These are phyloP conservation scores for Chunga burmeisteri DNA, from an alignment of 2,113 vertebrate genomes.

Conservation along the genomic window DNA sequence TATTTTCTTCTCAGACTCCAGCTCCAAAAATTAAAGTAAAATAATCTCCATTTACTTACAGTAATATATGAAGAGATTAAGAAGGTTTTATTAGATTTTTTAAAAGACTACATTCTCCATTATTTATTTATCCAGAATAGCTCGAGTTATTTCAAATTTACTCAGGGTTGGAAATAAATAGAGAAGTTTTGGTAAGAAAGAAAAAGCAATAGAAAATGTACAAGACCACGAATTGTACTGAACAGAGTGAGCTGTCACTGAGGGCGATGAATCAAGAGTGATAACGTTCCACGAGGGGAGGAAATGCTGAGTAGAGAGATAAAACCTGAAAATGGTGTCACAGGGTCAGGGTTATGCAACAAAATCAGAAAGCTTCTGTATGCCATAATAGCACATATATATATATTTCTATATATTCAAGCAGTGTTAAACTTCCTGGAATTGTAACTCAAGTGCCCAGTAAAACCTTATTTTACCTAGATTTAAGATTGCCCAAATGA, in stretches of 20 bases:
- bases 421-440: not conserved
- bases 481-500: not conserved
- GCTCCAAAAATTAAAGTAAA: conserved; percentile 11
- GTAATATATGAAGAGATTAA: conserved; percentile 2
- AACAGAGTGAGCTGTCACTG: conserved; percentile 6
- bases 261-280: not conserved
- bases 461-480: not conserved
- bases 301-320: conserved; percentile 4
- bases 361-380: not conserved
- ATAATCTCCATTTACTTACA: conserved; percentile 6
- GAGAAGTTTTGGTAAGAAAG: not conserved
- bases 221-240: not conserved
- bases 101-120: not conserved
- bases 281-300: not conserved
- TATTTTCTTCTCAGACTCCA: not conserved
- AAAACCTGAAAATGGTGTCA: conserved; percentile 25
- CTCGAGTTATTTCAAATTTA: not conserved
- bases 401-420: not conserved
- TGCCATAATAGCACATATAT: not conserved
- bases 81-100: conserved; percentile 7
- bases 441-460: not conserved
- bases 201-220: not conserved
- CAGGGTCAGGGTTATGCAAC: not conserved
- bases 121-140: conserved; percentile 9
- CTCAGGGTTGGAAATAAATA: not conserved